These are phyloP conservation scores for Drosophila ustulata DNA, from an alignment of 2,888 invertebrate genomes.

Conservation along the genomic window DNA sequence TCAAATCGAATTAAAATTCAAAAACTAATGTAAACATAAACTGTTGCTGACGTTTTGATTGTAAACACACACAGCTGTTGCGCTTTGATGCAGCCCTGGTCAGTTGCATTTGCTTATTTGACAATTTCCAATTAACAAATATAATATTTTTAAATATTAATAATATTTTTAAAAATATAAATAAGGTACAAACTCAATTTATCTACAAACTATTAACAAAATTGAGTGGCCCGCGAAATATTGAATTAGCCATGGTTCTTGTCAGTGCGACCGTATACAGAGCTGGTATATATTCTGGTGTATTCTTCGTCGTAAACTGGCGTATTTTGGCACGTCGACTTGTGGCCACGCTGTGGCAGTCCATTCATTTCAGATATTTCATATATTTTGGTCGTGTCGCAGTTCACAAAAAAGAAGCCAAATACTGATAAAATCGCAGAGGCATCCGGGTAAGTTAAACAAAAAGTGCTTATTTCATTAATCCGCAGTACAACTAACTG, in stretches of 20 bases:
- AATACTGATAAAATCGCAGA: slow-evolving; percentile 74
- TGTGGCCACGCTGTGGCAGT: background rate
- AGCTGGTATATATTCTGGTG: background rate
- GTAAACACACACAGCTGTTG: background rate
- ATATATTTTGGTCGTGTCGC: slow-evolving; percentile 65
- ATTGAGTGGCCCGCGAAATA: background rate
- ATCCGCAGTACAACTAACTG: slow-evolving; percentile 15
- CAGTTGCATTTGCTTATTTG: background rate
- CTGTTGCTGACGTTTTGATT: background rate
- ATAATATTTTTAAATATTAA: too few species aligned
- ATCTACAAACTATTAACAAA: too few species aligned
- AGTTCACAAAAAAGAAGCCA: slow-evolving; percentile 61
- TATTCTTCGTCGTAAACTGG: background rate
- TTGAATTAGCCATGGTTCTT: background rate
- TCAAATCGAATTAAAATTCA: slow-evolving; percentile 3
- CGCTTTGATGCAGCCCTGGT: background rate
- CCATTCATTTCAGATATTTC: slow-evolving; percentile 61
- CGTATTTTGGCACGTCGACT: background rate
- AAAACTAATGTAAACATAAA: background rate
- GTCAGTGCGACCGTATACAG: background rate
- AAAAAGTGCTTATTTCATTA: slow-evolving; percentile 10
- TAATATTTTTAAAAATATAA: too few species aligned
- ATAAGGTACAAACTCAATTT: too few species aligned
- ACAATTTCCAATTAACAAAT: too few species aligned
- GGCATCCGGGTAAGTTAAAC: slow-evolving; percentile 76